These are phyloP conservation scores for Drosophila formosana DNA, from an alignment of 2,888 invertebrate species.

Conservation along the genomic window DNA sequence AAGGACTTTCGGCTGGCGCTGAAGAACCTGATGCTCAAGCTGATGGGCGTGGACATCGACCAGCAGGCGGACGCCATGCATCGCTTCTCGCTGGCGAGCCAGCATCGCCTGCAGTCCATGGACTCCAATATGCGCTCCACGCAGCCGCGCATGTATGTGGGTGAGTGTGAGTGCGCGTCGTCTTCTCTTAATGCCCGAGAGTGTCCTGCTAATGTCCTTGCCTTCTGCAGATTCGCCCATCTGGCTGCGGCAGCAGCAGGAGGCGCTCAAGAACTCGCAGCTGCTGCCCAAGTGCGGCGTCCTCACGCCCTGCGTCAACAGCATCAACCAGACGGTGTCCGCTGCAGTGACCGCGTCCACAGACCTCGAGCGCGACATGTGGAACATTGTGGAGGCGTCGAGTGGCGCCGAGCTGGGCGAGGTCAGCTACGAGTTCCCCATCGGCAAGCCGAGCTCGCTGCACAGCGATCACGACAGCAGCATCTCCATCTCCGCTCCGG, in stretches of 20 bases:
- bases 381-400: slow-evolving; percentile 86
- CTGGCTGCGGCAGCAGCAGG: slow-evolving; percentile 87
- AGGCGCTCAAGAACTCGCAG: slow-evolving; percentile 77
- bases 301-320: slow-evolving; percentile 79
- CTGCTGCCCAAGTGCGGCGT: slow-evolving; percentile 74
- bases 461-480: slow-evolving; percentile 57
- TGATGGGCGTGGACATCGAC: slow-evolving; percentile 87
- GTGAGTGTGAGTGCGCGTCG: slow-evolving; percentile 81
- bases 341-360: slow-evolving; percentile 83
- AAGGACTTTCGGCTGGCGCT: slow-evolving; percentile 93
- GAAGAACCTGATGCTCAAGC: slow-evolving; percentile 89
- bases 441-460: slow-evolving; percentile 39
- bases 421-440: slow-evolving; percentile 70
- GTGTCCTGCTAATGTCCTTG: slow-evolving; percentile 28
- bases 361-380: slow-evolving; percentile 85
- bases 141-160: slow-evolving; percentile 87
- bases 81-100: slow-evolving; percentile 84
- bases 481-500: slow-evolving; percentile 49
- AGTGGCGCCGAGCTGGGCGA: slow-evolving; percentile 83
- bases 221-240: slow-evolving; percentile 86
- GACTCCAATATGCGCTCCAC: slow-evolving; percentile 86
- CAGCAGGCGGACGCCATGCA: slow-evolving; percentile 86
- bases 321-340: slow-evolving; percentile 84
- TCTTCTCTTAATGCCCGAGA: slow-evolving; percentile 21
- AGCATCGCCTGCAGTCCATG: slow-evolving; percentile 85